phyloP scores from a whole-genome alignment of 2,888 invertebrate species.

The Synanthedon formicaeformis region DNA sequence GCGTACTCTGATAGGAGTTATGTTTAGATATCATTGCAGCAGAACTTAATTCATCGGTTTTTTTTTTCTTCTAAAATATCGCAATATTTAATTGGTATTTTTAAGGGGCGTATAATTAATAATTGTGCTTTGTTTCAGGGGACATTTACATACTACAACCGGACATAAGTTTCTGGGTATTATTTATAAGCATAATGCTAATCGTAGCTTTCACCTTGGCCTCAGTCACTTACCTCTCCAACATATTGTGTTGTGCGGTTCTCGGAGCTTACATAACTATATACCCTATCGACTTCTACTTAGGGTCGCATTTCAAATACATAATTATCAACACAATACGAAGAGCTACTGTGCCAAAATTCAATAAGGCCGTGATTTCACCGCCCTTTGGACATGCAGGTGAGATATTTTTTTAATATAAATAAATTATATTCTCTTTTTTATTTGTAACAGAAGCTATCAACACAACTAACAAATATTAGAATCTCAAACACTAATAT shows the following conservation, averaged over 20 bases:
- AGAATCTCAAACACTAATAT: too few species aligned
- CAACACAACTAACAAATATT: too few species aligned
- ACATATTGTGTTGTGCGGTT: conserved; percentile 73
- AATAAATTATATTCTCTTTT: background rate
- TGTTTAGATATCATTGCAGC: too few species aligned
- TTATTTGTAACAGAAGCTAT: background rate
- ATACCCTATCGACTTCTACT: conserved; percentile 73
- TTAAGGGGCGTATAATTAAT: too few species aligned
- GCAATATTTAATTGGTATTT: too few species aligned
- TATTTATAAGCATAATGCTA: conserved; percentile 66
- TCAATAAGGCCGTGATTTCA: conserved; percentile 67
- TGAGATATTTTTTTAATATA: conserved; percentile 26
- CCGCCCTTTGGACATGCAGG: conserved; percentile 73
- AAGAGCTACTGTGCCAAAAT: conserved; percentile 71
- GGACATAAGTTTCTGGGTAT: conserved; percentile 70
- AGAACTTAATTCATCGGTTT: too few species aligned
- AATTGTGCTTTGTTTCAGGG: conserved; percentile 41
- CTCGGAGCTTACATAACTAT: conserved; percentile 74
- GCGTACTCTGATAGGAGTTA: too few species aligned
- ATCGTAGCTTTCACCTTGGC: conserved; percentile 58
- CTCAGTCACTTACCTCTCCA: conserved; percentile 62
- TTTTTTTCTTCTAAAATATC: too few species aligned
- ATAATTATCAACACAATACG: conserved; percentile 76
- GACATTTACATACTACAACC: conserved; percentile 44
- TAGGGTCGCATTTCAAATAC: conserved; percentile 76